These are phyloP conservation scores for Pandion haliaetus DNA, from an alignment of 2,113 vertebrate genomes.

Conservation along the genomic window DNA sequence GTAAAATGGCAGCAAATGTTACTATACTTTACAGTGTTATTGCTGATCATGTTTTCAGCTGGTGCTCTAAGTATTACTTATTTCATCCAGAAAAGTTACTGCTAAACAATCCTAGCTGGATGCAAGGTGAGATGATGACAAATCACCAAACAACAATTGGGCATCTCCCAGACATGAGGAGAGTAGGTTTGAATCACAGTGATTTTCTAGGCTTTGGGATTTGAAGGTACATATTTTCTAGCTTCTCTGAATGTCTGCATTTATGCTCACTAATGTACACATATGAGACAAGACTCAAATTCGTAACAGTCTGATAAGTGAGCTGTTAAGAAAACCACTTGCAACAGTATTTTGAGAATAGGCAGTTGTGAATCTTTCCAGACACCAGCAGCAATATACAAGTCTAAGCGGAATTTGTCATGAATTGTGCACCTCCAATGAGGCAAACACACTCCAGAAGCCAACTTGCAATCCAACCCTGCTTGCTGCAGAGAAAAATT, in stretches of 20 bases:
- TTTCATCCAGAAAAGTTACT: neutral
- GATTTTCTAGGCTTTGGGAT: neutral
- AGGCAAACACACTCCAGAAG: neutral
- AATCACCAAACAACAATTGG: neutral
- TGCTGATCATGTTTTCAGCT: neutral
- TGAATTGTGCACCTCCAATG: neutral
- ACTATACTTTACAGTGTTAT: fast-evolving
- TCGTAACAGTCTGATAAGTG: fast-evolving
- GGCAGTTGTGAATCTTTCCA: neutral
- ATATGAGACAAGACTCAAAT: neutral
- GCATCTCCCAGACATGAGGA: neutral
- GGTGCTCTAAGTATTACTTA: neutral
- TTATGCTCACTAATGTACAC: fast-evolving
- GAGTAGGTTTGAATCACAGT: neutral
- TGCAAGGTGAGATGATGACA: neutral
- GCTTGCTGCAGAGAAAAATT: neutral
- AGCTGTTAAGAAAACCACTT: neutral
- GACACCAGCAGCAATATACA: neutral
- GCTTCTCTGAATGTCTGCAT: neutral
- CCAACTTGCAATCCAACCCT: neutral
- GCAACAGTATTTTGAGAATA: neutral
- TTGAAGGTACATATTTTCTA: neutral
- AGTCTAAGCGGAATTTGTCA: neutral
- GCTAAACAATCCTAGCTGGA: neutral
- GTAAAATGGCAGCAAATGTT: neutral